phyloP scores from a whole-genome alignment of 2,113 vertebrate genomes.

The Pagrus major region DNA sequence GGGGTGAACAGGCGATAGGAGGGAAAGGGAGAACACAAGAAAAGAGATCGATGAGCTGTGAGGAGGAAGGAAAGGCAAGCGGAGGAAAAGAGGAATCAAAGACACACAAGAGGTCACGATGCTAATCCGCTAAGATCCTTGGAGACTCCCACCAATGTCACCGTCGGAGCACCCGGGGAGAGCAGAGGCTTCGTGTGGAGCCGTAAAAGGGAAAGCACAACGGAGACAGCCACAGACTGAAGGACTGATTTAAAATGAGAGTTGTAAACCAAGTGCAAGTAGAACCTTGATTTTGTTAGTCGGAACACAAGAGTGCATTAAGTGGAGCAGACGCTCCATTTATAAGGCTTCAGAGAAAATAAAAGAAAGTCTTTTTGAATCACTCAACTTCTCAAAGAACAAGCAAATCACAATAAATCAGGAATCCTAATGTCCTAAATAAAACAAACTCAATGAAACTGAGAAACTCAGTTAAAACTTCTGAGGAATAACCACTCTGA shows the following conservation, averaged over 20 bases:
- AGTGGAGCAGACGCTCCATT: conserved; percentile 17
- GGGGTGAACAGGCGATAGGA: neutral
- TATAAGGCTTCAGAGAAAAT: neutral
- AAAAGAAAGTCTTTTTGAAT: neutral
- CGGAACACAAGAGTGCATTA: neutral
- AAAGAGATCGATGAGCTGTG: conserved; percentile 48
- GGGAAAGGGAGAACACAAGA: neutral
- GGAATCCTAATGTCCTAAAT: conserved; percentile 15
- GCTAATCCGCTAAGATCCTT: conserved; percentile 59
- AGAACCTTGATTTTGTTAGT: conserved; percentile 15
- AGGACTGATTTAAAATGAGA: neutral
- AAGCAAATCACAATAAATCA: conserved; percentile 43
- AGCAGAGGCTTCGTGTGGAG: conserved; percentile 16
- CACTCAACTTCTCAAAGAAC: conserved; percentile 10
- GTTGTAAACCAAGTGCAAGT: neutral
- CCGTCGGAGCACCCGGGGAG: conserved; percentile 9
- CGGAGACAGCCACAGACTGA: neutral
- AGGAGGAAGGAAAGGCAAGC: conserved; percentile 53
- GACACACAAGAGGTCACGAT: conserved; percentile 58
- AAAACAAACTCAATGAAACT: conserved; percentile 15
- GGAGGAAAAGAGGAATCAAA: conserved; percentile 57
- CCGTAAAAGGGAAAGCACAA: neutral
- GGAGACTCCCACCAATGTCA: conserved; percentile 51
- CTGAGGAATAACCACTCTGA: neutral
- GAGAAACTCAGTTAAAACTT: conserved; percentile 14